phyloP scores from a whole-genome alignment of 2,888 invertebrate genomes.

The Autographa pulchrina region DNA sequence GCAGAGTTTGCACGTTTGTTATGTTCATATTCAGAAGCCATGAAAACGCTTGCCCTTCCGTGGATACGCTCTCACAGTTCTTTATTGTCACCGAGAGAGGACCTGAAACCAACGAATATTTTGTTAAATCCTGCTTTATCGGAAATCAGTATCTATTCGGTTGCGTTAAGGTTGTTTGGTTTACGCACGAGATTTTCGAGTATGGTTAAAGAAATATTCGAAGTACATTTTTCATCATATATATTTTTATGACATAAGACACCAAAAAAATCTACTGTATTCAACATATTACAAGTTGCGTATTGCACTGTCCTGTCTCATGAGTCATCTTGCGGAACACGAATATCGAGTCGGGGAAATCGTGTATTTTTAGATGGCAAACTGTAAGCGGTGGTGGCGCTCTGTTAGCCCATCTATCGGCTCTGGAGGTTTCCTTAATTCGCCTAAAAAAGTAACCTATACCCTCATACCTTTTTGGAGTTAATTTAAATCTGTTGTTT shows the following conservation, averaged over 20 bases:
- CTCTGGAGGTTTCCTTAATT: conserved; percentile 61
- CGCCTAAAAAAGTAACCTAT: conserved; percentile 17
- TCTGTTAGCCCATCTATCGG: conserved; percentile 65
- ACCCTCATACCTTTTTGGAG: too few species aligned
- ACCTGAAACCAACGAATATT: conserved; percentile 80
- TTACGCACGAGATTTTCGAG: neutral
- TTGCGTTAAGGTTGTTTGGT: too few species aligned
- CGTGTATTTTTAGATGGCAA: conserved; percentile 84
- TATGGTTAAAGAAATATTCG: neutral
- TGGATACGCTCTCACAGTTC: conserved; percentile 88
- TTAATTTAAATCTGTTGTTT: too few species aligned
- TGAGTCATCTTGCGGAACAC: conserved; percentile 85
- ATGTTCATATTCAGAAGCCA: conserved; percentile 91
- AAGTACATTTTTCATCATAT: too few species aligned
- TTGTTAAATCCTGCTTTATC: conserved; percentile 6
- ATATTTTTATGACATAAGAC: neutral
- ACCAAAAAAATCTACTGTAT: conserved; percentile 10
- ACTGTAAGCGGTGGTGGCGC: conserved; percentile 73
- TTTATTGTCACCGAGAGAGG: conserved; percentile 90
- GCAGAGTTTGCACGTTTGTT: conserved; percentile 88
- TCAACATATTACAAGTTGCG: conserved; percentile 29
- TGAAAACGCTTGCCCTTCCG: conserved; percentile 91
- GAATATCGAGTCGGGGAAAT: conserved; percentile 82
- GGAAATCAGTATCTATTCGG: too few species aligned
- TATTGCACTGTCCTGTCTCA: conserved; percentile 67